phyloP scores from a whole-genome alignment of 2,888 invertebrate genomes.

The Chaetogeoica ovagalla region DNA sequence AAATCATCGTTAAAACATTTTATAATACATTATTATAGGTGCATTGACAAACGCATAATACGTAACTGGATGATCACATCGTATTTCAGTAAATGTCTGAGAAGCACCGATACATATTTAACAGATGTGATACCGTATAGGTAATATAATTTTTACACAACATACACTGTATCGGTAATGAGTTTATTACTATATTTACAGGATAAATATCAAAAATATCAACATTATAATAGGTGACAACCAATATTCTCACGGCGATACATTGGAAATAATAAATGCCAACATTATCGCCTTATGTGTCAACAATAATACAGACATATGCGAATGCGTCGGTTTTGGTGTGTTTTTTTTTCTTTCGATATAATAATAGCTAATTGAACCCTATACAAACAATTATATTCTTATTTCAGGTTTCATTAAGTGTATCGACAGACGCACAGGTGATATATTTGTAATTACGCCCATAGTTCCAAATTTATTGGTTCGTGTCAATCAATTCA shows the following conservation, averaged over 20 bases:
- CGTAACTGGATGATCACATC: slow-evolving; percentile 67
- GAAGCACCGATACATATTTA: slow-evolving; percentile 58
- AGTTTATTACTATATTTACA: slow-evolving; percentile 18
- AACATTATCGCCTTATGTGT: slow-evolving; percentile 71
- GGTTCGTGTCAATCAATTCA: slow-evolving; percentile 57
- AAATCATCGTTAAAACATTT: slow-evolving; percentile 6
- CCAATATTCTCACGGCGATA: slow-evolving; percentile 26
- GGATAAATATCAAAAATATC: slow-evolving; percentile 37
- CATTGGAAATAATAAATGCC: slow-evolving; percentile 64
- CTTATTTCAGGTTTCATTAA: slow-evolving; percentile 52
- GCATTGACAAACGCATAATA: slow-evolving; percentile 61
- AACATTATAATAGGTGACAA: slow-evolving; percentile 28
- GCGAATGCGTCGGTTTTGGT: slow-evolving; percentile 73
- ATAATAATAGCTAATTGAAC: neutral
- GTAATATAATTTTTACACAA: too few relatives aligned
- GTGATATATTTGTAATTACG: slow-evolving; percentile 50
- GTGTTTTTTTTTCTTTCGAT: slow-evolving; percentile 58
- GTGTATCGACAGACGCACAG: slow-evolving; percentile 38
- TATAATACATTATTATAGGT: slow-evolving; percentile 58
- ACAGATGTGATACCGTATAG: slow-evolving; percentile 65
- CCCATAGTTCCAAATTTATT: slow-evolving; percentile 39
- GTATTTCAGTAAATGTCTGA: slow-evolving; percentile 67
- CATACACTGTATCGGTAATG: slow-evolving; percentile 65
- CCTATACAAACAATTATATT: neutral
- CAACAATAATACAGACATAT: slow-evolving; percentile 56